These are phyloP conservation scores for Synergus itoensis DNA, from an alignment of 2,888 invertebrate species.

Conservation along the genomic window DNA sequence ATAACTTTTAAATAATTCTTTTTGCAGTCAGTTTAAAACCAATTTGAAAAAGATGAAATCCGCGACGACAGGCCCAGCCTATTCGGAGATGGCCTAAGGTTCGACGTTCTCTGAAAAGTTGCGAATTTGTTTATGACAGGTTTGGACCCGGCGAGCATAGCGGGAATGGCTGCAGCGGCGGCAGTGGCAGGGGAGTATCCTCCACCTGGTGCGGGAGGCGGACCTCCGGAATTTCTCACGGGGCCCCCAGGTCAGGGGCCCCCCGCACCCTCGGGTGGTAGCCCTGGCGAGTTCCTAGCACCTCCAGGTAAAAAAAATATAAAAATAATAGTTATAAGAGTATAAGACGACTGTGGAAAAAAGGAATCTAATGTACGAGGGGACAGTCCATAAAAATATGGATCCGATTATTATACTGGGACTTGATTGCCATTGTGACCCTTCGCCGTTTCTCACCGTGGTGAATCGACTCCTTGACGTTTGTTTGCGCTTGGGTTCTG, in stretches of 20 bases:
- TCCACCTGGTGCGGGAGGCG: constrained; percentile 76
- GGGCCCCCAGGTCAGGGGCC: constrained; percentile 76
- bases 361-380: constrained; percentile 37
- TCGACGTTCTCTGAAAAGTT: constrained; percentile 55
- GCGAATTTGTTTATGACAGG: constrained; percentile 72
- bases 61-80: not conserved
- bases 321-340: constrained; percentile 43
- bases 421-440: constrained; percentile 52
- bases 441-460: constrained; percentile 53
- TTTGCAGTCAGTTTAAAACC: not conserved
- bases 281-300: constrained; percentile 76
- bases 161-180: constrained; percentile 76
- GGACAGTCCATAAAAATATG: constrained; percentile 41
- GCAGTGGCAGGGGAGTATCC: constrained; percentile 76
- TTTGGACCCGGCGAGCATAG: constrained; percentile 75
- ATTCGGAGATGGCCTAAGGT: constrained; percentile 67
- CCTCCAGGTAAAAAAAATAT: constrained; percentile 70
- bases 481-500: constrained; percentile 54
- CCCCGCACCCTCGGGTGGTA: constrained; percentile 74
- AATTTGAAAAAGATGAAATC: not conserved
- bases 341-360: constrained; percentile 17
- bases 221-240: constrained; percentile 76
- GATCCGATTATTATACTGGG: constrained; percentile 48
- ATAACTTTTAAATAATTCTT: not conserved
- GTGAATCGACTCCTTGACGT: constrained; percentile 52